These are phyloP conservation scores for Trissolcus basalis DNA, from an alignment of 1,140 invertebrate genomes.

Conservation along the genomic window DNA sequence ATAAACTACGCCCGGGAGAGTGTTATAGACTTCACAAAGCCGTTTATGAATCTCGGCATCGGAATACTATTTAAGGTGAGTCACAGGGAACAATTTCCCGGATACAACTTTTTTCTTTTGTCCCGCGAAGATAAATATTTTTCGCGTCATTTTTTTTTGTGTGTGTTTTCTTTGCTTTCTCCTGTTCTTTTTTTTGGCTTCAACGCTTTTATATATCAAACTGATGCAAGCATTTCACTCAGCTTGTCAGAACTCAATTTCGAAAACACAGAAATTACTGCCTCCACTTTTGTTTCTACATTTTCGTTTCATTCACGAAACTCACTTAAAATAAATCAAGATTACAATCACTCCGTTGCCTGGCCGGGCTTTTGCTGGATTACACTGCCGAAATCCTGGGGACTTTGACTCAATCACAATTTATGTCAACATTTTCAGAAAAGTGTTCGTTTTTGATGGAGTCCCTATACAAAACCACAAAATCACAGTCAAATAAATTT, in stretches of 20 bases:
- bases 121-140: slow-evolving; percentile 9
- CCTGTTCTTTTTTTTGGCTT: no score
- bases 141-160: not conserved
- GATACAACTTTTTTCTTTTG: slow-evolving; percentile 22
- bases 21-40: slow-evolving; percentile 94
- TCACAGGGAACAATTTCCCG: slow-evolving; percentile 29
- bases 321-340: no score
- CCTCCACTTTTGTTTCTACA: not conserved
- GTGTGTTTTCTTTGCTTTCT: not conserved
- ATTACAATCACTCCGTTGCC: no score
- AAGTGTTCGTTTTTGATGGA: no score
- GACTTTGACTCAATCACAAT: no score
- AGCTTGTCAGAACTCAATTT: not conserved
- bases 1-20: slow-evolving; percentile 91
- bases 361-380: no score
- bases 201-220: slow-evolving; percentile 3
- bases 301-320: not conserved
- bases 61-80: slow-evolving; percentile 84
- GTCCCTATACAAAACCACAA: no score
- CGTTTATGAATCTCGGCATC: slow-evolving; percentile 92
- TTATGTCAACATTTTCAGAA: no score
- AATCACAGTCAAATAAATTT: no score
- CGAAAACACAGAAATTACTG: not conserved
- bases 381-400: no score
- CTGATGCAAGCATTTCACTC: slow-evolving; percentile 4